A percentile compares a stretch with the other conserved stretches of the same genome.
Conservation (phyloP, 1,140 invertebrate genomes). For the Lerema accius region DNA sequence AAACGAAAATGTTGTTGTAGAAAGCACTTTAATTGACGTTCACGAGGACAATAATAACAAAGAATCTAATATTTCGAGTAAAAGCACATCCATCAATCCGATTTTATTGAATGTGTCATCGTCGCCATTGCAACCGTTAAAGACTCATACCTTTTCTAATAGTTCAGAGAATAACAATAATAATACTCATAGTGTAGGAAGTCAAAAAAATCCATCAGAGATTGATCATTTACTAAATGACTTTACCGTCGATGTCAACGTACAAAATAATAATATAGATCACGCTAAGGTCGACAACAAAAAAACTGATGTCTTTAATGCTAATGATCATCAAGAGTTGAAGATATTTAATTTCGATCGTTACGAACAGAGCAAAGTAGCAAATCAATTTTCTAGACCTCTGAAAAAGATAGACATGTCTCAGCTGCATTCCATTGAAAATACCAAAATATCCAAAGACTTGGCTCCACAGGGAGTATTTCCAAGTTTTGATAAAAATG, state of each 20-base stretch:
- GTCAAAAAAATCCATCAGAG: constrained; percentile 61
- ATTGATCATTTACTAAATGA: constrained; percentile 68
- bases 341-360: constrained; percentile 82
- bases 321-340: constrained; percentile 67
- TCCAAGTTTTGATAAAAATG: constrained; percentile 53
- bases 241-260: constrained; percentile 54
- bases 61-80: constrained; percentile 51
- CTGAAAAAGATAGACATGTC: constrained; percentile 77
- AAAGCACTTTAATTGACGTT: constrained; percentile 75
- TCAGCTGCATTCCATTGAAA: constrained; percentile 73
- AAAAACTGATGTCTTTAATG: constrained; percentile 45
- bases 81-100: constrained; percentile 65
- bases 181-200: constrained; percentile 62
- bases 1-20: constrained; percentile 68
- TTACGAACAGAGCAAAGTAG: constrained; percentile 75
- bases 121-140: constrained; percentile 69
- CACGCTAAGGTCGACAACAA: constrained; percentile 46
- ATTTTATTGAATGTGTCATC: constrained; percentile 73
- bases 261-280: constrained; percentile 41
- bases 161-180: constrained; percentile 68
- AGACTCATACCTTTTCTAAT: constrained; percentile 72
- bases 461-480: constrained; percentile 53
- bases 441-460: constrained; percentile 77
- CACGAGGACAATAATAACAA: constrained; percentile 72
- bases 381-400: constrained; percentile 60